A percentile compares a stretch with the other conserved stretches of the same genome.
These are phyloP conservation scores for Morelia viridis DNA, from an alignment of 2,797 vertebrate genomes.

Conservation along the genomic window DNA sequence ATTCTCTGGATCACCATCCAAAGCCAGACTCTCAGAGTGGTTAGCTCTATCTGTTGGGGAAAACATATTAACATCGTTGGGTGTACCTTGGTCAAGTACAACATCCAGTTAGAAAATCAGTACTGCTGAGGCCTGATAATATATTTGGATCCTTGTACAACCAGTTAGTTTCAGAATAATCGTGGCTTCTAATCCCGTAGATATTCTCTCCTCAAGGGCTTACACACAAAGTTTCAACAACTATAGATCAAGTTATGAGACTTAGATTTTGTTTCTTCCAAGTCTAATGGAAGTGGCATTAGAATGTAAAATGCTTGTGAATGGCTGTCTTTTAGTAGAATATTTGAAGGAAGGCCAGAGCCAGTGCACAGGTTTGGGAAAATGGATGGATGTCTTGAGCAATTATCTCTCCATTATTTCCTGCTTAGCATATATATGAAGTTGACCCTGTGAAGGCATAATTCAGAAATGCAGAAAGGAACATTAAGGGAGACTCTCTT, in stretches of 20 bases:
- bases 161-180: slow-evolving; percentile 47
- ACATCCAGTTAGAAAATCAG: background rate
- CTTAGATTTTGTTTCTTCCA: slow-evolving; percentile 61
- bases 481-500: background rate
- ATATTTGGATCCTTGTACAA: background rate
- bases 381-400: slow-evolving; percentile 15
- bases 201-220: slow-evolving; percentile 65
- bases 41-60: background rate
- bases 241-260: slow-evolving; percentile 53
- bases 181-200: slow-evolving; percentile 63
- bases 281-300: slow-evolving; percentile 52
- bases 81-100: background rate
- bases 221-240: slow-evolving; percentile 61
- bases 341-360: slow-evolving; percentile 57
- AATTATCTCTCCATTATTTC: slow-evolving; percentile 13
- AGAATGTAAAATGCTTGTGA: slow-evolving; percentile 55
- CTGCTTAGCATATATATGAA: background rate
- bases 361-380: slow-evolving; percentile 32
- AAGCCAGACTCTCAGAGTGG: background rate
- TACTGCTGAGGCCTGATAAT: background rate
- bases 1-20: background rate
- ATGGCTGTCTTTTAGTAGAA: slow-evolving; percentile 41
- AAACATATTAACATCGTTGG: background rate
- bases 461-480: slow-evolving; percentile 11
- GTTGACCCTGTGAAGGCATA: background rate